Evolutionary conservation across 2,113 vertebrate genomes (phyloP).

Genomic region (Typhlomys cinereus): DNA sequence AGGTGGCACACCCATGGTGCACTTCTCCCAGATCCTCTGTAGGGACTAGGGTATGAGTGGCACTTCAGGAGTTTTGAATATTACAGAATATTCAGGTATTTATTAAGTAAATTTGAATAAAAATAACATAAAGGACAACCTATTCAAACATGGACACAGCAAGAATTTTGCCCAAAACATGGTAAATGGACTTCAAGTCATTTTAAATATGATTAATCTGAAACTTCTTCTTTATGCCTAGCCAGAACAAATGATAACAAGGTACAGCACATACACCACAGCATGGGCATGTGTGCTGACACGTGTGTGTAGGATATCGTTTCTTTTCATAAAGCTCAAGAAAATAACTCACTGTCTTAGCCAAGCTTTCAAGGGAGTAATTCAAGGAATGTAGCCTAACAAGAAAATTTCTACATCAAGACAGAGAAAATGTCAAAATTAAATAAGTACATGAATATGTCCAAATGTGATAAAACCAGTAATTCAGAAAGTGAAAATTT

Average conservation of each 20-base stretch:
- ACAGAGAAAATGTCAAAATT: slow-evolving; percentile 20
- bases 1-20: too few relatives aligned
- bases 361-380: slow-evolving; percentile 54
- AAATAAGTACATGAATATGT: too few relatives aligned
- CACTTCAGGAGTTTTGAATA: neutral
- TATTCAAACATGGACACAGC: neutral
- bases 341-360: slow-evolving; percentile 55
- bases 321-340: slow-evolving; percentile 66
- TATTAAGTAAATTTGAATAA: neutral
- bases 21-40: too few relatives aligned
- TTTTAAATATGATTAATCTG: slow-evolving; percentile 28
- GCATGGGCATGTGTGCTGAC: slow-evolving; percentile 49
- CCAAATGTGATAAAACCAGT: too few relatives aligned
- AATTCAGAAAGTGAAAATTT: slow-evolving; percentile 18
- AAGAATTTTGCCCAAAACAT: neutral
- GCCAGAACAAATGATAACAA: slow-evolving; percentile 23
- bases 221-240: neutral
- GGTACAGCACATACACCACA: neutral
- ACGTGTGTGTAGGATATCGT: slow-evolving; percentile 58
- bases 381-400: slow-evolving; percentile 56
- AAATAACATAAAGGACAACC: neutral
- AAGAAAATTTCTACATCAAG: slow-evolving; percentile 12
- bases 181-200: slow-evolving; percentile 6
- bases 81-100: neutral
- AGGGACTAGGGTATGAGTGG: too few relatives aligned